Evolutionary conservation across 2,888 invertebrate species (phyloP).

Genomic region (Pegoplata infirma): DNA sequence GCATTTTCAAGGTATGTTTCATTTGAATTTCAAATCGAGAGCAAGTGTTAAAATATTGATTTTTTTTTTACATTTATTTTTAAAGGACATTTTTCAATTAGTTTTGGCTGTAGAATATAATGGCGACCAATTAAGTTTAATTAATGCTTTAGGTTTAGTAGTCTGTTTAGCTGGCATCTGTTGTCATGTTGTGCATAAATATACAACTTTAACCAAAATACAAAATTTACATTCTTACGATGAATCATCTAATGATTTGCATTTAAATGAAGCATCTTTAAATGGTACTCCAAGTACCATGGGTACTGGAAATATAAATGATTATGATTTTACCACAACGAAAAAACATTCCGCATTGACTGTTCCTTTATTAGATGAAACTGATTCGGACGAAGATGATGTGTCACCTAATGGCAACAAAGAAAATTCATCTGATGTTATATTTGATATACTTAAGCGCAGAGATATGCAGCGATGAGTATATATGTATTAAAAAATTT

Average conservation of each 20-base stretch:
- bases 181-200: constrained; percentile 89
- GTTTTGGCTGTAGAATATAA: constrained; percentile 91
- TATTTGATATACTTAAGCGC: constrained; percentile 81
- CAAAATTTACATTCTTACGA: constrained; percentile 67
- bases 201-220: constrained; percentile 70
- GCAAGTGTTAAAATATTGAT: background rate
- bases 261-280: constrained; percentile 56
- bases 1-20: constrained; percentile 92
- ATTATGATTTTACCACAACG: constrained; percentile 55
- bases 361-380: constrained; percentile 75
- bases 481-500: constrained; percentile 16
- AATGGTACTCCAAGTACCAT: constrained; percentile 13
- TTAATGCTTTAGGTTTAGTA: constrained; percentile 91
- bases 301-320: constrained; percentile 35
- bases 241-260: constrained; percentile 62
- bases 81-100: constrained; percentile 96
- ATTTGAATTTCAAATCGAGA: background rate
- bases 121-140: constrained; percentile 88
- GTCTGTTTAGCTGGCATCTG: constrained; percentile 93
- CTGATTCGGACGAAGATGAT: constrained; percentile 73
- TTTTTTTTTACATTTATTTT: constrained; percentile 70
- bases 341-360: constrained; percentile 71
- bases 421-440: constrained; percentile 79
- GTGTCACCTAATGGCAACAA: constrained; percentile 76
- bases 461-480: constrained; percentile 78